A percentile compares a stretch with the other conserved stretches of the same genome.
Conservation (phyloP, 2,888 invertebrate genomes). For the Yponomeuta plumbellus region DNA sequence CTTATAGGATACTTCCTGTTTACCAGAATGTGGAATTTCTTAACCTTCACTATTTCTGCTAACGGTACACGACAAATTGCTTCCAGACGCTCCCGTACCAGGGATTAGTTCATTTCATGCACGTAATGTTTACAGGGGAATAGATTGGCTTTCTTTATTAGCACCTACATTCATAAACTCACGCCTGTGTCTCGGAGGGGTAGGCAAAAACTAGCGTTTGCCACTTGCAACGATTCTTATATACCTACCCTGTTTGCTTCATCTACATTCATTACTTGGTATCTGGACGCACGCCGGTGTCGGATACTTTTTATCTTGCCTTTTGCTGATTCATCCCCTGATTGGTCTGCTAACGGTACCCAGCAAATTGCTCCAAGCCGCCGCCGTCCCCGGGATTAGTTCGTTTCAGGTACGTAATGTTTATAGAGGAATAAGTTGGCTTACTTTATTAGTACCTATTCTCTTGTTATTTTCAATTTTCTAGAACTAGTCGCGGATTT, state of each 20-base stretch:
- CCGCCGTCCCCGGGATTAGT: background rate
- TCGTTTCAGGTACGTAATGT: background rate
- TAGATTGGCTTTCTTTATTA: background rate
- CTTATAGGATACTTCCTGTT: no score
- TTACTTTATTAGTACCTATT: background rate
- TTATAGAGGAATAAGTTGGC: background rate
- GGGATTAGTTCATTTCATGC: background rate
- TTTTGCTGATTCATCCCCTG: no score
- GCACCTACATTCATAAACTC: background rate
- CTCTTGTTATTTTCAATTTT: background rate
- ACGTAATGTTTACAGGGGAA: background rate
- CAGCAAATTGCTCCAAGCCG: background rate
- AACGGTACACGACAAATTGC: background rate
- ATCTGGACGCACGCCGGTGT: no score
- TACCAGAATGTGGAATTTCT: no score
- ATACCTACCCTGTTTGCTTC: no score
- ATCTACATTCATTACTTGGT: no score
- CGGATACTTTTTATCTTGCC: no score
- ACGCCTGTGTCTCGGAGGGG: no score
- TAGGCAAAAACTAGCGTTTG: no score
- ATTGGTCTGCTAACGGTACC: background rate
- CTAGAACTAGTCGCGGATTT: background rate
- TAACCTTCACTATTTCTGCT: background rate
- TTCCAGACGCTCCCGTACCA: background rate
- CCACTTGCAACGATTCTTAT: no score